A percentile compares a stretch with the other conserved stretches of the same genome.
phyloP scores from a whole-genome alignment of 2,888 invertebrate species.

The Netelia fuscicornis region DNA sequence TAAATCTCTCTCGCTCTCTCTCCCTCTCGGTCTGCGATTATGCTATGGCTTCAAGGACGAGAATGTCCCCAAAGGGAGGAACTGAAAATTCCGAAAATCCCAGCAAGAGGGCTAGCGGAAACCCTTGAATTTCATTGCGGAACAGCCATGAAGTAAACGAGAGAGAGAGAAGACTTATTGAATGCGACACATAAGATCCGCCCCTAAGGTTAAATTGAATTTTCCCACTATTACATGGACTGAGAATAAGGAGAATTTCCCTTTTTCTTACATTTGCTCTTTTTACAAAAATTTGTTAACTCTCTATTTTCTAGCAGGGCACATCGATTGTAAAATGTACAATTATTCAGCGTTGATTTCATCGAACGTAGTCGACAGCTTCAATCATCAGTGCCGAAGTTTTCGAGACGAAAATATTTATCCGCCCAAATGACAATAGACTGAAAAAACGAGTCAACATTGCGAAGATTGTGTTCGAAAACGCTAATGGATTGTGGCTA shows the following conservation, averaged over 20 bases:
- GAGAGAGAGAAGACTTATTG: slow-evolving; percentile 15
- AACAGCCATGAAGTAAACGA: slow-evolving; percentile 8
- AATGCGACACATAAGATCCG: slow-evolving; percentile 52
- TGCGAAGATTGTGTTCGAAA: no score
- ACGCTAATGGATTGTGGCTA: no score
- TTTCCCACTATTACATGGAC: slow-evolving; percentile 57
- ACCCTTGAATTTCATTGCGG: slow-evolving; percentile 55
- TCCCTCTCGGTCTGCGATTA: slow-evolving; percentile 4
- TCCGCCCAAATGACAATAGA: no score
- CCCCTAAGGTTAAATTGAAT: slow-evolving; percentile 58
- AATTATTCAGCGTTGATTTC: no score
- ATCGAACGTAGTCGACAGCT: no score
- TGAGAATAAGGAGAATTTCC: slow-evolving; percentile 44
- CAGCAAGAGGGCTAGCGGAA: slow-evolving; percentile 29
- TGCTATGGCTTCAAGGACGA: background rate
- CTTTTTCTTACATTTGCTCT: background rate
- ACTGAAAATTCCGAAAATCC: slow-evolving; percentile 22
- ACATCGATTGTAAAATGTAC: no score
- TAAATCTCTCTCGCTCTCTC: slow-evolving; percentile 36
- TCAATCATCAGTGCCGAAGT: no score
- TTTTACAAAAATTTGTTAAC: background rate
- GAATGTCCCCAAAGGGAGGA: background rate
- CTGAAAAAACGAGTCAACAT: no score
- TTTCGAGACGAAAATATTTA: no score
- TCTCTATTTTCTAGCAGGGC: no score